Percentiles rank a stretch among this genome's conserved stretches.
These are phyloP conservation scores for Trogon melanurus DNA, from an alignment of 2,113 vertebrate species.

Conservation along the genomic window DNA sequence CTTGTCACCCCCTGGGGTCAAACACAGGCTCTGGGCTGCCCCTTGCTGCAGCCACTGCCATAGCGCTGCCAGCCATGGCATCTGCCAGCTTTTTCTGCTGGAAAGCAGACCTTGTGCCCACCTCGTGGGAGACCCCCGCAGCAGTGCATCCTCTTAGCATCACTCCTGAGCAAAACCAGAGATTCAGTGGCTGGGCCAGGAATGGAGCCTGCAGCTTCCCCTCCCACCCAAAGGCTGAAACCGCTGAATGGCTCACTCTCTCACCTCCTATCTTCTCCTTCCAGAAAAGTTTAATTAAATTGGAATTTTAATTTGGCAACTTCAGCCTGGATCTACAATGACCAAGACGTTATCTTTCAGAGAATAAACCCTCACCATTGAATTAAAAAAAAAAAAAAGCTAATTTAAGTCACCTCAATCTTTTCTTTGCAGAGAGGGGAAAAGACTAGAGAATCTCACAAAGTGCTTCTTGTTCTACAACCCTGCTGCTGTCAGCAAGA, in stretches of 20 bases:
- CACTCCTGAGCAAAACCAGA: rapidly evolving
- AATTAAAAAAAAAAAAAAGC: neutral
- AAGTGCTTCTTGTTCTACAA: neutral
- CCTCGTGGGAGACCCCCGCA: neutral
- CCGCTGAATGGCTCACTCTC: neutral
- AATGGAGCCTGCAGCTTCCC: neutral
- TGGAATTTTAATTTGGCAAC: neutral
- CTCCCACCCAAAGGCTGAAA: neutral
- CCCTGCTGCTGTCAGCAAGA: neutral
- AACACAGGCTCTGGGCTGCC: neutral
- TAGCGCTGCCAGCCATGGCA: rapidly evolving
- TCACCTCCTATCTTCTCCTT: neutral
- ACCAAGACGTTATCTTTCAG: neutral
- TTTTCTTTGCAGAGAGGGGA: neutral
- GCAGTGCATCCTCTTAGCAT: neutral
- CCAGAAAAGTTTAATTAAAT: neutral
- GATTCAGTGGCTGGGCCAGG: neutral
- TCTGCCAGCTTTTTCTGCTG: neutral
- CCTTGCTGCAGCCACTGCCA: neutral
- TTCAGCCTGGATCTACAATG: neutral
- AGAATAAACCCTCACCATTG: neutral
- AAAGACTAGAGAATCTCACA: neutral
- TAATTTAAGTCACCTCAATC: neutral
- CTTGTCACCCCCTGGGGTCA: neutral
- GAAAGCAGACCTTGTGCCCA: neutral